Percentiles rank a stretch among this genome's conserved stretches.
phyloP scores from a whole-genome alignment of 2,113 vertebrate genomes.

The Pygoscelis adeliae region DNA sequence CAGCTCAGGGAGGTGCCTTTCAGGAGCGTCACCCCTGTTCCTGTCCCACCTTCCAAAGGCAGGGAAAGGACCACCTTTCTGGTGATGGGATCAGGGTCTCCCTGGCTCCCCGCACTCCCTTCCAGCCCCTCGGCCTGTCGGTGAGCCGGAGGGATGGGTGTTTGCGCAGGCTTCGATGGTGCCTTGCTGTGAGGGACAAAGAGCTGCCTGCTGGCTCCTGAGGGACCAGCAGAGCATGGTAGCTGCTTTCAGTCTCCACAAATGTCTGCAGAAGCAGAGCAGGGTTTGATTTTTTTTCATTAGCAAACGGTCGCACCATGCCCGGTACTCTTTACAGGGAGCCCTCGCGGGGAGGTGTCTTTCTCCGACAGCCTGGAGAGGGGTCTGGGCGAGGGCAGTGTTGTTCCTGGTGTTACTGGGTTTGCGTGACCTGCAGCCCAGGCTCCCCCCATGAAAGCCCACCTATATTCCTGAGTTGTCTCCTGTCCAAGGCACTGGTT shows the following conservation, averaged over 20 bases:
- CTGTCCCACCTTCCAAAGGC: neutral
- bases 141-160: neutral
- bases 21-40: neutral
- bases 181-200: constrained; percentile 30
- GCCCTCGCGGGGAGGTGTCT: neutral
- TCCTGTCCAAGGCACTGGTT: neutral
- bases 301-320: neutral
- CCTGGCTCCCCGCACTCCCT: rapidly evolving
- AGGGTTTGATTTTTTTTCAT: neutral
- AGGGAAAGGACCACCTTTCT: neutral
- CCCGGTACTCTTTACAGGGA: neutral
- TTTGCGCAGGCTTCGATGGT: neutral
- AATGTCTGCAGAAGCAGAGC: neutral
- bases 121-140: neutral
- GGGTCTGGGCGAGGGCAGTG: neutral
- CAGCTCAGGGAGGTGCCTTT: neutral
- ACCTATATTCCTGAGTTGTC: neutral
- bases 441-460: neutral
- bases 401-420: neutral
- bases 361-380: neutral
- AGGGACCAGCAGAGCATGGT: neutral
- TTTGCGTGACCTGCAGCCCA: neutral
- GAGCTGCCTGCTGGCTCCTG: constrained; percentile 3
- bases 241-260: neutral
- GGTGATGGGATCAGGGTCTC: neutral